A percentile compares a stretch with the other conserved stretches of the same genome.
Evolutionary conservation across 2,113 vertebrate genomes (phyloP).

Genomic region (Okapia johnstoni): DNA sequence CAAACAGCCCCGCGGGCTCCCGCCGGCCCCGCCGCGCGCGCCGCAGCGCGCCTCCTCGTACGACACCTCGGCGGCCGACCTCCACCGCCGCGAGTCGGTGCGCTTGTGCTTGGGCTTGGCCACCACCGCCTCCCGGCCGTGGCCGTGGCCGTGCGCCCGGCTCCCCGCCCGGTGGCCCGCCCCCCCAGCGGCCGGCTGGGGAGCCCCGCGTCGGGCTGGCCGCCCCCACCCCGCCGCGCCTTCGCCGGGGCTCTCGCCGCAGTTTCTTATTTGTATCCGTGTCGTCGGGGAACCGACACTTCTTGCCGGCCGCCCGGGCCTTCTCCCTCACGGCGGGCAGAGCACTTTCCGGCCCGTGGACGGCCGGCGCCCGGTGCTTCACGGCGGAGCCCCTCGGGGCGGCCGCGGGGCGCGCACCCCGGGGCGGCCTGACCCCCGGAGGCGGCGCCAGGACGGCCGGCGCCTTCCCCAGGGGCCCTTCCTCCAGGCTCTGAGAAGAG

Average conservation of each 20-base stretch:
- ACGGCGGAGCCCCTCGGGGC: slow-evolving; percentile 74
- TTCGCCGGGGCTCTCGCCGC: slow-evolving; percentile 80
- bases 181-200: slow-evolving; percentile 72
- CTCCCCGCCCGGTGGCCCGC: slow-evolving; percentile 51
- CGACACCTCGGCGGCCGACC: slow-evolving; percentile 83
- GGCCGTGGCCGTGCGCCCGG: slow-evolving; percentile 77
- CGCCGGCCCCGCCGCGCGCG: slow-evolving; percentile 80
- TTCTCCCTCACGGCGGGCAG: slow-evolving; percentile 79
- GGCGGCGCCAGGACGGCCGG: slow-evolving; percentile 81
- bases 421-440: slow-evolving; percentile 79
- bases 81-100: slow-evolving; percentile 84
- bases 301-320: slow-evolving; percentile 73
- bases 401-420: slow-evolving; percentile 80
- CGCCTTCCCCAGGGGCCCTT: slow-evolving; percentile 81
- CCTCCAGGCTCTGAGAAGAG: slow-evolving; percentile 86
- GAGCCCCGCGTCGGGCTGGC: slow-evolving; percentile 75
- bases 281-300: slow-evolving; percentile 83
- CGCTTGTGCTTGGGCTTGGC: slow-evolving; percentile 92
- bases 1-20: slow-evolving; percentile 77
- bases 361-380: slow-evolving; percentile 74
- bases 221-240: slow-evolving; percentile 75
- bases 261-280: slow-evolving; percentile 81
- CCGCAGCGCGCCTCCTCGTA: slow-evolving; percentile 85
- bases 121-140: slow-evolving; percentile 83
- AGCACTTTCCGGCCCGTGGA: slow-evolving; percentile 68